phyloP scores from a whole-genome alignment of 1,140 invertebrate genomes.

The Hestina assimilis region DNA sequence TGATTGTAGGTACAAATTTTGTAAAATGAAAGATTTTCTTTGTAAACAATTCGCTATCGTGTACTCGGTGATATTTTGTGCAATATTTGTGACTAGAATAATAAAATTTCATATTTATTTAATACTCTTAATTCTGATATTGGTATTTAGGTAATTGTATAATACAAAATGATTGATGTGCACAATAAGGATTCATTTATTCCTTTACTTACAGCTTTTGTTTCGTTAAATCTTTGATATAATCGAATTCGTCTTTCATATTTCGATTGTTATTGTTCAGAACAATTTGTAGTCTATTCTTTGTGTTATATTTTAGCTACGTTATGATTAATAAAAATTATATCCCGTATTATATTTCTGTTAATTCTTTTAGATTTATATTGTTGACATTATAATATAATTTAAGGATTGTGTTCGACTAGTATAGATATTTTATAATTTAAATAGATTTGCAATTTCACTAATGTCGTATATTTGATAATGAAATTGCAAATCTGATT shows the following conservation, averaged over 20 bases:
- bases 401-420: constrained; percentile 9
- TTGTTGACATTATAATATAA: constrained; percentile 5
- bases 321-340: constrained; percentile 18
- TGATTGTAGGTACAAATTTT: constrained; percentile 31
- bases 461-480: not conserved
- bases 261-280: constrained; percentile 15
- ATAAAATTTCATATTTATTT: constrained; percentile 22
- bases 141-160: constrained; percentile 19
- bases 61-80: not conserved
- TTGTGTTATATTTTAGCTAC: constrained; percentile 1
- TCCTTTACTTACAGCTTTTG: constrained; percentile 16
- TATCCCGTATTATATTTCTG: constrained; percentile 1
- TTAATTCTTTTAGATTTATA: not conserved
- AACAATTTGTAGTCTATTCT: constrained; percentile 8
- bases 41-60: constrained; percentile 7
- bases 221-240: constrained; percentile 3
- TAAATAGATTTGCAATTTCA: constrained; percentile 7
- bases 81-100: constrained; percentile 19
- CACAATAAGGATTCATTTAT: constrained; percentile 24
- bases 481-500: constrained; percentile 17
- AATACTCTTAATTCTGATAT: constrained; percentile 32
- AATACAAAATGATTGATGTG: constrained; percentile 24
- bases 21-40: constrained; percentile 21
- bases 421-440: constrained; percentile 6
- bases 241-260: not conserved